A percentile compares a stretch with the other conserved stretches of the same genome.
Conservation (phyloP, 2,797 vertebrate species). For the Enteromius anoplus region DNA sequence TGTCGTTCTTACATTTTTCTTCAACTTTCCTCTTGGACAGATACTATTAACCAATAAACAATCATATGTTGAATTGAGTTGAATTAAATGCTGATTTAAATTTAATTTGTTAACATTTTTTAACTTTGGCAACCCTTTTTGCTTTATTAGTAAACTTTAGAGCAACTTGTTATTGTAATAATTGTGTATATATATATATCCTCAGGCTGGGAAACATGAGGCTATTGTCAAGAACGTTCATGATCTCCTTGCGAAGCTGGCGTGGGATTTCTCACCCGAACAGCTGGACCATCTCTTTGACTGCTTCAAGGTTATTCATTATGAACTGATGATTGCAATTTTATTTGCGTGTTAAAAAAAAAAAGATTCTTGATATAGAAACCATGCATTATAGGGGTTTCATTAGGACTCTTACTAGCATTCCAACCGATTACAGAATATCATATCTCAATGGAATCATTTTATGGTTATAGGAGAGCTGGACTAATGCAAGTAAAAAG, state of each 20-base stretch:
- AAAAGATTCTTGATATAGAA: background rate
- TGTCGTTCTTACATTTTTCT: background rate
- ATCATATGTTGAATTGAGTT: no score
- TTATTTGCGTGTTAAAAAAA: background rate
- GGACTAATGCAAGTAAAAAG: constrained; percentile 99
- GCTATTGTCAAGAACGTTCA: constrained; percentile 99
- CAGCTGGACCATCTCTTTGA: constrained; percentile 99
- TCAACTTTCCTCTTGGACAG: background rate
- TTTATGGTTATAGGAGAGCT: constrained; percentile 85
- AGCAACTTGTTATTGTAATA: constrained; percentile 3
- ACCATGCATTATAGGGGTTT: background rate
- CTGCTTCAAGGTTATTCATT: constrained; percentile 93
- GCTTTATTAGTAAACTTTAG: constrained; percentile 10
- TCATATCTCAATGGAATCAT: background rate
- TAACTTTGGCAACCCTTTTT: background rate
- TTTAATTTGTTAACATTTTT: background rate
- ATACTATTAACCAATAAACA: background rate
- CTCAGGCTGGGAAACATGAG: constrained; percentile 97
- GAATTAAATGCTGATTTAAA: background rate
- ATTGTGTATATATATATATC: constrained; percentile 3
- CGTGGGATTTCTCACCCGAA: constrained; percentile 99
- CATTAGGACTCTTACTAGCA: background rate
- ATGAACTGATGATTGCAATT: background rate
- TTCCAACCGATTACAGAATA: background rate
- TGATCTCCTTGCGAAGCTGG: constrained; percentile 96